Base-by-base conservation (phyloP, 2,888 invertebrate genomes). In the Vannuccia rotundouncinata region DNA sequence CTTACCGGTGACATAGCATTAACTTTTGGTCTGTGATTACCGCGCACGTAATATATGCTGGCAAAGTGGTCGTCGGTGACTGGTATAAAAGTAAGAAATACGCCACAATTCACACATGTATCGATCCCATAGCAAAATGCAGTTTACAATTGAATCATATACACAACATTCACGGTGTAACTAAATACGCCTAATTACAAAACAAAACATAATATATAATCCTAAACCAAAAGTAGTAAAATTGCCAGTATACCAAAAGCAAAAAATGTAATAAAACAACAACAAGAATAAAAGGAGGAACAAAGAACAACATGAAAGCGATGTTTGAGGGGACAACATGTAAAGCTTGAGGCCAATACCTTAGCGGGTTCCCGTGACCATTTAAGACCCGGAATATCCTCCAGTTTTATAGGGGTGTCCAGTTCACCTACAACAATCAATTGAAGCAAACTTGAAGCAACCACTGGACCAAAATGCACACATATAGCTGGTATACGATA, bases 371-470 rank as follows among this genome's bases (percentile, higher is more conserved):
- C 22, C 10, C 25, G 66, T 22, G 66, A 66, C 2, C 10, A 66
- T 2, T 22, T 66, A 66, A 66, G 66, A 66, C 66, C 66, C 2
- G 66, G 66, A 22, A 66, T 66, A 22, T 66, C 66, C 66, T 66
- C 66, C 17, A 66, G 66, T 22, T 66, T 66, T 22, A 66, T 66
- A 2, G 66, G 66, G 22, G 10, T 13, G 66, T 66, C 66, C 2
- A 66, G 25, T 22, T 66, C 66, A 66, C 66, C 66, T 66, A 22
- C 22, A 66, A 22, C 17, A n/a, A n/a, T n/a, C n/a, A n/a, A n/a
- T n/a, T n/a, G n/a, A n/a, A n/a, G n/a, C n/a, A n/a, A n/a, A n/a
- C n/a, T n/a, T n/a, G n/a, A n/a, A n/a, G n/a, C n/a, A n/a, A n/a
- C n/a, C n/a, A n/a, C n/a, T n/a, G n/a, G n/a, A n/a, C n/a, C n/a